Evolutionary conservation across 2,797 vertebrate species (phyloP).

Genomic region (Sitta carolinensis): DNA sequence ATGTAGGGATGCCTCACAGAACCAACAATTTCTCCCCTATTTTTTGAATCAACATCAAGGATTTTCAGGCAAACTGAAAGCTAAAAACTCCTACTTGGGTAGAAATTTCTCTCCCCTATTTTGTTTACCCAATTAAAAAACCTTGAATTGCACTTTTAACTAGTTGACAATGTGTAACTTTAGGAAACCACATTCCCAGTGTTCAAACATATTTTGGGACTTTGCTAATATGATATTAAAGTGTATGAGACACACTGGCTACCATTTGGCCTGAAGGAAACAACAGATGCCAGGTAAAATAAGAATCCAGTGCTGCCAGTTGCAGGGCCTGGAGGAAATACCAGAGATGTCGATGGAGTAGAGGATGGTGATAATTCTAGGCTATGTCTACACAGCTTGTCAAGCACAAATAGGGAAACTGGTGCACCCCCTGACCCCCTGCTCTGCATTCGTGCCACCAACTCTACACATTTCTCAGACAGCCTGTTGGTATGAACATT

Average conservation of each 20-base stretch:
- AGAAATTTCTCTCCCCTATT: neutral
- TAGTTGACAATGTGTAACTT: constrained; percentile 31
- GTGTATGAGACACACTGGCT: constrained; percentile 53
- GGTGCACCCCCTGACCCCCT: neutral
- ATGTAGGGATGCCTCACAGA: neutral
- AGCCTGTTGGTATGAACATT: neutral
- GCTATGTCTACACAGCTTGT: constrained; percentile 47
- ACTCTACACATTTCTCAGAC: neutral
- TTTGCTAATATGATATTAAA: constrained; percentile 60
- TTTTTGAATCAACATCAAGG: neutral
- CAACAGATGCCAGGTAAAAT: constrained; percentile 71
- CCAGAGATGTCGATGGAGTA: constrained; percentile 57
- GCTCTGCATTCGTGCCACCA: neutral
- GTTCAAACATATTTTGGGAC: constrained; percentile 39
- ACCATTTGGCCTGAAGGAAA: constrained; percentile 65
- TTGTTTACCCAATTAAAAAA: neutral
- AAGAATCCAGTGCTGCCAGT: constrained; percentile 65
- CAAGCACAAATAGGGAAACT: constrained; percentile 55
- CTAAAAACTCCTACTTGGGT: neutral
- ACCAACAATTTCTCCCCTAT: neutral
- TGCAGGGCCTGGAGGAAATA: constrained; percentile 62
- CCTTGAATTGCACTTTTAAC: constrained; percentile 7
- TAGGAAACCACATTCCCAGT: constrained; percentile 43
- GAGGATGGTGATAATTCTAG: constrained; percentile 63
- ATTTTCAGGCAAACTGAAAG: neutral